Conservation (phyloP, 53 echinoderm and acorn worm genomes). For the Astropecten irregularis region DNA sequence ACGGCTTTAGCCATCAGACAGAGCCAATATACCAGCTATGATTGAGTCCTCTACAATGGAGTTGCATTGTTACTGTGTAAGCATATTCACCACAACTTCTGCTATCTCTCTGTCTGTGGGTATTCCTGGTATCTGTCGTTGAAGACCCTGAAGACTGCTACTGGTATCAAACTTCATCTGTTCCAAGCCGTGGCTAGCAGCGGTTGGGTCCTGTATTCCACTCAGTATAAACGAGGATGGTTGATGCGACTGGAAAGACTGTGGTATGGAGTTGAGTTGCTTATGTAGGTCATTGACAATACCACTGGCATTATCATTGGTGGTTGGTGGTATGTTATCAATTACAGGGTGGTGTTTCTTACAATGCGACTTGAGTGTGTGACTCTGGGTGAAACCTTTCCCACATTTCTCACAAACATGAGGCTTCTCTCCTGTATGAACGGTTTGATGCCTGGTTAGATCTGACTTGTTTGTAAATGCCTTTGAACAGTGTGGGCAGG, state of each 20-base stretch:
- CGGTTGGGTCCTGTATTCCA: not conserved
- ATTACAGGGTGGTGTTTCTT: constrained; percentile 19
- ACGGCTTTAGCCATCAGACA: no score
- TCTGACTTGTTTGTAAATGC: constrained; percentile 7
- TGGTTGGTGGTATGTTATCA: not conserved
- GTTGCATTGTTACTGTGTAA: constrained; percentile 22
- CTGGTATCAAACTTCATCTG: constrained; percentile 16
- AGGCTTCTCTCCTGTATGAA: constrained; percentile 13
- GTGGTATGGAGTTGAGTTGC: not conserved
- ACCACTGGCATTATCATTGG: not conserved
- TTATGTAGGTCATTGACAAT: not conserved
- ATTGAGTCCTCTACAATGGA: no score
- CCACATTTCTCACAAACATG: not conserved
- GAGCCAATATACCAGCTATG: no score
- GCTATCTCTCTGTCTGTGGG: constrained; percentile 42
- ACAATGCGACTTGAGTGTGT: constrained; percentile 36
- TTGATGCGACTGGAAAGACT: not conserved
- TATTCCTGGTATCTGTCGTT: constrained; percentile 2
- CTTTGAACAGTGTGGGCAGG: not conserved
- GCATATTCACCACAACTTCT: constrained; percentile 39
- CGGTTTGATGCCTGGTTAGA: not conserved
- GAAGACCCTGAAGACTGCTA: not conserved
- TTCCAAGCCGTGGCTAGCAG: constrained; percentile 14
- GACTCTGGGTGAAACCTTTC: constrained; percentile 13
- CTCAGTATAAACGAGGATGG: constrained; percentile 17